Evolutionary conservation across 2,113 vertebrate species (phyloP).

Genomic region (Tachysurus fulvidraco): DNA sequence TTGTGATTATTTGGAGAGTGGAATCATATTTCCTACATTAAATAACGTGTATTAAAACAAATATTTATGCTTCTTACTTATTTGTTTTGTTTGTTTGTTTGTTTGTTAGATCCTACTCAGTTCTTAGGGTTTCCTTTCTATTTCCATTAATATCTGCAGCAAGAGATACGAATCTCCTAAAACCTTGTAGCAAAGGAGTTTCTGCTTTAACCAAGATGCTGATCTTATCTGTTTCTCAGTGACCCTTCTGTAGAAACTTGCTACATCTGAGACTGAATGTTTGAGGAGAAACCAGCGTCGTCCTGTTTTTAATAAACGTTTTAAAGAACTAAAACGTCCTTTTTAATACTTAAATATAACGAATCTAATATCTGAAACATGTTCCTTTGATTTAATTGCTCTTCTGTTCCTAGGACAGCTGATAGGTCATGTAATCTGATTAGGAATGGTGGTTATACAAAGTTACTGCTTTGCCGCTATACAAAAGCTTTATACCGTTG

Average conservation of each 20-base stretch:
- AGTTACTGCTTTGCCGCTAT: not conserved
- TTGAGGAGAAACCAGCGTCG: slow-evolving; percentile 6
- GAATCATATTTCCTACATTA: not conserved
- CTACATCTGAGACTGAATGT: not conserved
- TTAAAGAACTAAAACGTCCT: no score
- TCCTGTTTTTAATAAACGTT: slow-evolving; percentile 1
- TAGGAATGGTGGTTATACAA: not conserved
- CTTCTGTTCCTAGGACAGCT: not conserved
- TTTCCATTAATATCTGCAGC: not conserved
- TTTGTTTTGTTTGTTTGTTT: not conserved
- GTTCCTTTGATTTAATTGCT: not conserved
- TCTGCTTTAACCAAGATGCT: not conserved
- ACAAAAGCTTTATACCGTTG: not conserved
- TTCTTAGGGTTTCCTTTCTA: not conserved
- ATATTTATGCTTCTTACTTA: not conserved
- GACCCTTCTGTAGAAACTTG: not conserved
- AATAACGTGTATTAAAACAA: not conserved
- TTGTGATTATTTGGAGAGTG: not conserved
- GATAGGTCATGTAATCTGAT: not conserved
- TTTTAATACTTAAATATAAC: not conserved
- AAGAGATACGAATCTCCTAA: not conserved
- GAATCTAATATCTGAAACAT: not conserved
- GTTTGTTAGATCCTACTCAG: not conserved
- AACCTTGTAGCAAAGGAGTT: not conserved
- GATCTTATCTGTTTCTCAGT: slow-evolving; percentile 18